Evolutionary conservation across 2,113 vertebrate species (phyloP), one percentile per base, ranked within the genome.

Genomic region (Cheilinus undulatus): DNA sequence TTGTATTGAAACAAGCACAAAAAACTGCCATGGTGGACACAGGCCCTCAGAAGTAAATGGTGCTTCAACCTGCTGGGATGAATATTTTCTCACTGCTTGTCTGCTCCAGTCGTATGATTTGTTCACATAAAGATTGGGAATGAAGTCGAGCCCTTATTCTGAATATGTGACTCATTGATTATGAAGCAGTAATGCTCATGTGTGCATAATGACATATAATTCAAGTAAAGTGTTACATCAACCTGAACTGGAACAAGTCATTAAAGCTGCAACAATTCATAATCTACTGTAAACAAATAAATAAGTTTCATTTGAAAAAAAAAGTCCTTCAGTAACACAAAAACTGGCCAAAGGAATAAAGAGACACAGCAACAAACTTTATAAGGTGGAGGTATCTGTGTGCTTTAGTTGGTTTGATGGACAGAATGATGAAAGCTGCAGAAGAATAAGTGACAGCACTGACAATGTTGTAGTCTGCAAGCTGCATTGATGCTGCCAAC

Each of bases 261-360:
- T 67, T 63, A 83, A 78, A 83, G 69, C 74, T 89, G 69, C 73
- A 88, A 63, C 57, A 78, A 77, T 78, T 67, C 80, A 69, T 73
- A 57, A 87, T 59, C 59, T 76, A 50, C 54, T 86, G 84, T 86
- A 88, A 89, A 92, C 84, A 86, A 91, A 93, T 92, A 92, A 89
- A 93, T 92, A 85, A 61, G 22, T 82, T 82, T 83, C 11, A 72
- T 74, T 69, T 58, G 38, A 82, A 77, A 82, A 79, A 62, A 62
- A 54, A 77, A 85, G 79, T 92, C 90, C 89, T 91, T 93, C 86
- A 89, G 83, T 85, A 84, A 66, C 63, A 85, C 69, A 83, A 75
- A 80, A 87, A 84, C 67, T 84, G 76, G 73, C 82, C 81, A 71
- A 85, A 79, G 45, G 79, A 84, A 61, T 68, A 72, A 78, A 89